Base-by-base conservation (phyloP, 2,888 invertebrate species). In the Hypolimnas misippus region DNA sequence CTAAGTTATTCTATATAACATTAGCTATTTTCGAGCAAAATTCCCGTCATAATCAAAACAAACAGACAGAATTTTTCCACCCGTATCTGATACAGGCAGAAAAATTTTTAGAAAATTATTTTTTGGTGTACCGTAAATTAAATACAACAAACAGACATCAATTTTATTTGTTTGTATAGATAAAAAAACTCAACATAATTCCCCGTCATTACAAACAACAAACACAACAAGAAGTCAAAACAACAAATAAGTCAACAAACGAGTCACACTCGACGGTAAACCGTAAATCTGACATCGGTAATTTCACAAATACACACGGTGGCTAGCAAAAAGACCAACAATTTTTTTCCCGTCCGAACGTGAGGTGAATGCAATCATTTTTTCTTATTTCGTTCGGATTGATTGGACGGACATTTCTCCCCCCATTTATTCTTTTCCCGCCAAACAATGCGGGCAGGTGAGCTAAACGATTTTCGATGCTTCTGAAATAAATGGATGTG, bases 301-400 rank as follows among this genome's bases (percentile, higher is more conserved):
- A 73, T 69, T 70, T 67, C 53, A 57, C 67, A 69, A 70, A 69
- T 67, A n/a, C n/a, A 70, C 83, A 77, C 74, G 66, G 71, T 12
- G 76, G 71, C 52, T 57, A 67, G 79, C 76, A 79, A 83, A 86
- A 84, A 77, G 76, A 75, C 73, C 76, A 70, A 74, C 76, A 76
- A 78, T 81, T 83, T 84, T 84, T 79, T 33, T 75, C 76, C 46
- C 46, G 46, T 73, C 76, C 76, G 81, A 72, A 85, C 89, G 89
- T 89, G 89, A 86, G 84, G 76, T 73, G 89, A 87, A 89, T 89
- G 76, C 84, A 79, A 87, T 87, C 82, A 81, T 84, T 85, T 83
- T 84, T 84, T 87, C 84, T 83, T 86, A 83, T 83, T 86, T 78
- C 81, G 56, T 79, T 74, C 78, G 82, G 85, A 86, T 87, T 89